Percentiles rank a stretch among this genome's conserved stretches.
Conservation (phyloP, 2,888 invertebrate species). For the Oasisia sp. region DNA sequence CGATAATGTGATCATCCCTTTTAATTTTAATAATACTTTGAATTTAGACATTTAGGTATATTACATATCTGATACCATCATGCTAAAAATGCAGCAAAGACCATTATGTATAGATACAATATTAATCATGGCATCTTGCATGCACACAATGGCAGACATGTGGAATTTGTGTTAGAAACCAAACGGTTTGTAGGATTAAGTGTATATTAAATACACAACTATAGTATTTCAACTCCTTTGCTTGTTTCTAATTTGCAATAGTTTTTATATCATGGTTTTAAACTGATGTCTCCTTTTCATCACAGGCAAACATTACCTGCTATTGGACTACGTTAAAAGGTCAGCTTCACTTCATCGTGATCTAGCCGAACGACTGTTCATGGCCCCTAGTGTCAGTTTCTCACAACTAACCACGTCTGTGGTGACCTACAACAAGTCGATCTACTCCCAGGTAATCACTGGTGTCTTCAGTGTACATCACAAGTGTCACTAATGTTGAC, state of each 20-base stretch:
- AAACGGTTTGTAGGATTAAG: too few relatives aligned
- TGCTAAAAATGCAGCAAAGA: too few relatives aligned
- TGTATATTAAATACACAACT: background rate
- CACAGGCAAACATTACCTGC: slow-evolving; percentile 58
- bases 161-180: background rate
- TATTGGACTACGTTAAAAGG: slow-evolving; percentile 51
- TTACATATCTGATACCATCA: too few relatives aligned
- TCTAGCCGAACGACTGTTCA: slow-evolving; percentile 52
- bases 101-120: background rate
- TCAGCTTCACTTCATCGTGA: slow-evolving; percentile 53
- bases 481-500: too few relatives aligned
- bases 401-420: slow-evolving; percentile 31
- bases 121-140: background rate
- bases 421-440: slow-evolving; percentile 26
- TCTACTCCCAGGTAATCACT: slow-evolving; percentile 26
- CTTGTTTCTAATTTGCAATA: background rate
- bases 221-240: background rate
- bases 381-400: slow-evolving; percentile 55
- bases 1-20: background rate
- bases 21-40: too few relatives aligned
- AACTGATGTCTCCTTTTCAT: background rate
- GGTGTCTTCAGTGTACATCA: background rate
- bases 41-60: too few relatives aligned
- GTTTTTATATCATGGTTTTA: background rate
- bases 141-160: background rate